phyloP scores from a whole-genome alignment of 2,113 vertebrate species.

The Rhea americana region DNA sequence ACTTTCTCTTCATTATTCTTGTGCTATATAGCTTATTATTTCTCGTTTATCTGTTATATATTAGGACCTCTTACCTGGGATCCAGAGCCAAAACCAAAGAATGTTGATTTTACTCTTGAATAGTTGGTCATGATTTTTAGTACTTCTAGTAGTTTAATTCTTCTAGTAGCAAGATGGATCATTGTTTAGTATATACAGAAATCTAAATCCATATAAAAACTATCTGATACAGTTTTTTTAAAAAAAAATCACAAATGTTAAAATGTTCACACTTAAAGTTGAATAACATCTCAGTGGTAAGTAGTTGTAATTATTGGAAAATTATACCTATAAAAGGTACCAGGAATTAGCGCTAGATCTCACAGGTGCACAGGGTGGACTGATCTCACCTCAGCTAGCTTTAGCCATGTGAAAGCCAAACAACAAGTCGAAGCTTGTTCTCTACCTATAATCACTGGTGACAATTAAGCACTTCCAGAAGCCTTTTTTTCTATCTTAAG shows the following conservation, averaged over 20 bases:
- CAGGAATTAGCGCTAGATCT: not conserved
- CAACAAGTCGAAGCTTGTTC: not conserved
- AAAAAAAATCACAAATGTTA: not conserved
- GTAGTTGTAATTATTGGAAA: not conserved
- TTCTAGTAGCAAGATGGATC: too few species aligned
- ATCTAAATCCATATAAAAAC: not conserved
- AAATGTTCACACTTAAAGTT: not conserved
- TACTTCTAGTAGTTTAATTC: not conserved
- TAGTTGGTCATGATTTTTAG: not conserved
- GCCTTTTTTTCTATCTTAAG: not conserved
- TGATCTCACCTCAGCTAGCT: not conserved
- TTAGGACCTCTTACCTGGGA: not conserved
- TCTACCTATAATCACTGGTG: not conserved
- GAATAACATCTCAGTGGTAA: not conserved
- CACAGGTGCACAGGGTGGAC: too few species aligned
- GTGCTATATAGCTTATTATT: not conserved
- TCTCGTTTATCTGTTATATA: slow-evolving; percentile 1
- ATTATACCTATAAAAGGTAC: not conserved
- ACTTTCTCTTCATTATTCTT: slow-evolving; percentile 18
- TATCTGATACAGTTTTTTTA: not conserved
- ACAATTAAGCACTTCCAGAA: not conserved
- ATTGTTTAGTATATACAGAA: not conserved
- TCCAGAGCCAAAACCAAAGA: not conserved
- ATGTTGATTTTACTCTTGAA: slow-evolving; percentile 6
- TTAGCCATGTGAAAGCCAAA: not conserved